Percentiles rank a stretch among this genome's conserved stretches.
Evolutionary conservation across 2,797 vertebrate genomes (phyloP).

Genomic region (Coregonus sp.): DNA sequence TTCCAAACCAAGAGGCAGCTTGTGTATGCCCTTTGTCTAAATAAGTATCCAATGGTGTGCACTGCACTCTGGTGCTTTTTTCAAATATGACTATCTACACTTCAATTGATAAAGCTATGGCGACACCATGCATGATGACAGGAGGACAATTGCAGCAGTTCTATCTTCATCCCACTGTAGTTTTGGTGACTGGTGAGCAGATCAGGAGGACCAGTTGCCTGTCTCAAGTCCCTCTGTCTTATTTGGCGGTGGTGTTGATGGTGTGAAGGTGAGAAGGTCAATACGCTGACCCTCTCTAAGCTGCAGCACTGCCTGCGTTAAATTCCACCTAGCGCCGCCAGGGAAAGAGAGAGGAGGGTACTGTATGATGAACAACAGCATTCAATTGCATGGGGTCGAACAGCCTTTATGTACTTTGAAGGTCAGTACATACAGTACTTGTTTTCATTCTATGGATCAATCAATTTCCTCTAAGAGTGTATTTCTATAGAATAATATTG

Average conservation of each 20-base stretch:
- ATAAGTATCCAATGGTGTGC: neutral
- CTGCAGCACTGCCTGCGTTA: constrained; percentile 50
- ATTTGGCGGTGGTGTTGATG: neutral
- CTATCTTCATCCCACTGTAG: neutral
- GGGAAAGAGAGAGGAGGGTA: neutral
- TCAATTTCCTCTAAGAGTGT: neutral
- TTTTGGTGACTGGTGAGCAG: neutral
- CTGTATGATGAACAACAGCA: neutral
- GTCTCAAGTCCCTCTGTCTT: neutral
- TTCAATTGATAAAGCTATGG: neutral
- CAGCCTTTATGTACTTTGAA: neutral
- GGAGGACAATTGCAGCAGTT: neutral
- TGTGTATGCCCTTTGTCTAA: neutral
- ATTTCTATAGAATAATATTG: neutral
- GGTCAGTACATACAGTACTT: neutral
- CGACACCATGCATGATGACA: neutral
- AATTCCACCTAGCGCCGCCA: constrained; percentile 49
- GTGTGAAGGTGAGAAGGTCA: constrained; percentile 36
- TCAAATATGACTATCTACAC: neutral
- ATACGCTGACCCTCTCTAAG: constrained; percentile 46
- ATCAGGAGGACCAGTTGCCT: neutral
- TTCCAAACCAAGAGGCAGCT: neutral
- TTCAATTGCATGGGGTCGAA: constrained; percentile 19
- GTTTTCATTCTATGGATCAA: neutral
- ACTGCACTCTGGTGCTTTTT: neutral